Conservation (phyloP, 2,113 vertebrate genomes). For the Sapayoa aenigma region DNA sequence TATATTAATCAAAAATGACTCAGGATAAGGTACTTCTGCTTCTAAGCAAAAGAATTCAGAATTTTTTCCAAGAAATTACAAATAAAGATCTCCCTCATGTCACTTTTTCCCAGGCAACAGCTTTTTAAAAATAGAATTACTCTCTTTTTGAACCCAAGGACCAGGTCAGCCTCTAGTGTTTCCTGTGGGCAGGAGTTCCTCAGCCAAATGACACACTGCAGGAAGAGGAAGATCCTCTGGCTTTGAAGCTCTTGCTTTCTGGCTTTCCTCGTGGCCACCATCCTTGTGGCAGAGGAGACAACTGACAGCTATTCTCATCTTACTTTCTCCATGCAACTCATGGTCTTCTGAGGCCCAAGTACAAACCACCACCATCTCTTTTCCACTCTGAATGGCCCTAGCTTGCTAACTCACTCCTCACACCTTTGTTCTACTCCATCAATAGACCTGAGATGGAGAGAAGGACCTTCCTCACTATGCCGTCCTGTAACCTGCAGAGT, state of each 20-base stretch:
- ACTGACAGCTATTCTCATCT: background rate
- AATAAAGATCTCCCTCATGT: background rate
- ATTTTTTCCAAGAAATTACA: background rate
- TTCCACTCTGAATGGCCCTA: background rate
- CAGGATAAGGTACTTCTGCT: background rate
- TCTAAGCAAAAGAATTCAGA: background rate
- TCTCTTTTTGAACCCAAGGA: background rate
- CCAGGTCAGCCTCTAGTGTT: background rate
- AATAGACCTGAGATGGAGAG: background rate
- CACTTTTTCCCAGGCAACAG: background rate
- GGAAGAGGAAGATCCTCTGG: background rate
- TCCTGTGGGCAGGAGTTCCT: background rate
- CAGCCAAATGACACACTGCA: background rate
- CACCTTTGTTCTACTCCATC: background rate
- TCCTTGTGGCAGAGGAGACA: background rate
- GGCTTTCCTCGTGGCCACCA: background rate
- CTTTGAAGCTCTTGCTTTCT: background rate
- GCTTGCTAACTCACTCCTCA: background rate
- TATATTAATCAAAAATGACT: background rate
- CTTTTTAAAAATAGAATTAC: background rate
- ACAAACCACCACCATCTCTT: background rate
- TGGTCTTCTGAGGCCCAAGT: fast-evolving
- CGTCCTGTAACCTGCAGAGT: background rate
- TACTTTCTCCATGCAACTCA: background rate
- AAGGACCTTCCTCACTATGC: background rate